phyloP scores from a whole-genome alignment of 1,140 invertebrate genomes.

The Hetaerina americana region DNA sequence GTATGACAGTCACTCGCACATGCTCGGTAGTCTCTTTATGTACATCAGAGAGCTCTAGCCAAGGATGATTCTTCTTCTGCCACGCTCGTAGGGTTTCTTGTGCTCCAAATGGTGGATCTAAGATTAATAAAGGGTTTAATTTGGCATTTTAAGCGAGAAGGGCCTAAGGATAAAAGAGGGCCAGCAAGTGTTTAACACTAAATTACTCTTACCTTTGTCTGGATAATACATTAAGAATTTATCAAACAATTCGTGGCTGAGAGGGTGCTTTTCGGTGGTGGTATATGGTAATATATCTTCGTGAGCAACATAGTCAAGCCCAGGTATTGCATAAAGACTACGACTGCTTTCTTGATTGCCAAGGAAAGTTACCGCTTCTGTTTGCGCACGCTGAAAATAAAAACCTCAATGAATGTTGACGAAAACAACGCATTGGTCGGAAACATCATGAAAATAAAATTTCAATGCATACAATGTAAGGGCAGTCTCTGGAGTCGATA shows the following conservation, averaged over 20 bases:
- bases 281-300: constrained; percentile 85
- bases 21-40: constrained; percentile 95
- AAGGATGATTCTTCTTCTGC: constrained; percentile 96
- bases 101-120: constrained; percentile 73
- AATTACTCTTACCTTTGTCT: constrained; percentile 61
- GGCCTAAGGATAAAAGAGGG: background rate
- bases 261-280: constrained; percentile 64
- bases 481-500: constrained; percentile 91
- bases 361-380: constrained; percentile 93
- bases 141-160: no score
- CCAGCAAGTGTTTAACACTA: background rate
- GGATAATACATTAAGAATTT: constrained; percentile 78
- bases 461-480: constrained; percentile 69
- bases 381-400: constrained; percentile 77
- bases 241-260: constrained; percentile 91
- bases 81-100: constrained; percentile 85
- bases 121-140: constrained; percentile 14
- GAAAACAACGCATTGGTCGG: no score
- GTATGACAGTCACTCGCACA: constrained; percentile 90
- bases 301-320: constrained; percentile 92
- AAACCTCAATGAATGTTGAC: no score
- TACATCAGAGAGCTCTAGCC: constrained; percentile 93
- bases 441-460: no score
- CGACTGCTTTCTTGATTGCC: constrained; percentile 89
- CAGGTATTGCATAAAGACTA: constrained; percentile 87